A percentile compares a stretch with the other conserved stretches of the same genome.
Conservation (phyloP, 2,113 vertebrate species). For the Gallinago undulata region DNA sequence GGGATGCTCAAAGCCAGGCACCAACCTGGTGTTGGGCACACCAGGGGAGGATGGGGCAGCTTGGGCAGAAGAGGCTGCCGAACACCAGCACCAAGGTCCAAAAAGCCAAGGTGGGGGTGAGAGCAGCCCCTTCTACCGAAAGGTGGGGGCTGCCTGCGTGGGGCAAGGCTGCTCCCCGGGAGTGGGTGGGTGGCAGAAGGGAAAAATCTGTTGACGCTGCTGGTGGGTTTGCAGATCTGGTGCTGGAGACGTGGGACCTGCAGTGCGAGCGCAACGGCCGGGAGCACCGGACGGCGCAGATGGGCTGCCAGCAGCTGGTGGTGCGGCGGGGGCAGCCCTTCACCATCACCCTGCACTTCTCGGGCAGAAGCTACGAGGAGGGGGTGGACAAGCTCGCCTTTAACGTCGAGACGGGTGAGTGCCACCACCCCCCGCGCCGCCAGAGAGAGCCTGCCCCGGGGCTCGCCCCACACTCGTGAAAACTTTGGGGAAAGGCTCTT, state of each 20-base stretch:
- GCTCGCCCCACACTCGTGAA: not conserved
- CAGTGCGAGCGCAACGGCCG: constrained; percentile 82
- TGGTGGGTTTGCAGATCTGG: constrained; percentile 72
- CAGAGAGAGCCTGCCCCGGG: accelerated
- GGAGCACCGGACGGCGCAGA: constrained; percentile 81
- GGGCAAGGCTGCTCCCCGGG: accelerated
- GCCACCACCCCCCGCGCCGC: accelerated
- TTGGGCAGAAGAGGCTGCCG: not conserved
- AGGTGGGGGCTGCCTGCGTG: accelerated
- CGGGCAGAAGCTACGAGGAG: constrained; percentile 77
- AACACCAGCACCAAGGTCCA: not conserved
- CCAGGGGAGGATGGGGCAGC: not conserved
- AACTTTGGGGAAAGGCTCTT: not conserved
- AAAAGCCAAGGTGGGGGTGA: not conserved
- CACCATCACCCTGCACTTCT: constrained; percentile 79
- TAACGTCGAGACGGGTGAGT: constrained; percentile 81
- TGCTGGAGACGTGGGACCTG: constrained; percentile 81
- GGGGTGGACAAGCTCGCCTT: constrained; percentile 77
- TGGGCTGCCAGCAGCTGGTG: constrained; percentile 78
- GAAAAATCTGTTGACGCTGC: accelerated
- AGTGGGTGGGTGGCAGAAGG: too few species aligned
- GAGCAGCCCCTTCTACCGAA: accelerated
- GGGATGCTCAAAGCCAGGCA: not conserved
- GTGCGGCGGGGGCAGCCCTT: constrained; percentile 89
- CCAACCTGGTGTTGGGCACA: not conserved